Evolutionary conservation across 2,888 invertebrate species (phyloP).

Genomic region (Stenodema calcarata): DNA sequence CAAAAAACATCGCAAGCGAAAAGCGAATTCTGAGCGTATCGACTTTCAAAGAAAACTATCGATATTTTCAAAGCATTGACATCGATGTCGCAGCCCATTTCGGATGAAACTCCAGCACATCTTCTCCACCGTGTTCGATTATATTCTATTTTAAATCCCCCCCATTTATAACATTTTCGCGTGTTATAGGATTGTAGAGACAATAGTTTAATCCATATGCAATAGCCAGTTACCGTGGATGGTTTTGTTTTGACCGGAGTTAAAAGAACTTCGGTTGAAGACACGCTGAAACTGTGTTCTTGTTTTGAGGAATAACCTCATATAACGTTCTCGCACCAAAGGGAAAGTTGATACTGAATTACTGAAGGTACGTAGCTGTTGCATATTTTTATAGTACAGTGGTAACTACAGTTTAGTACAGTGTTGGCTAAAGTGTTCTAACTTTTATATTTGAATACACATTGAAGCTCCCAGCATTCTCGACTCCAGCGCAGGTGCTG

Average conservation of each 20-base stretch:
- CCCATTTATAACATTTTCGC: neutral
- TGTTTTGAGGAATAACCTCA: conserved; percentile 6
- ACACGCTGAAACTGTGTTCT: neutral
- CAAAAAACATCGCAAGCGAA: too few relatives aligned
- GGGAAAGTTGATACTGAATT: neutral
- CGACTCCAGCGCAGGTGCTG: too few relatives aligned
- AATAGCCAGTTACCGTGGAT: neutral
- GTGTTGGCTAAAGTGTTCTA: too few relatives aligned
- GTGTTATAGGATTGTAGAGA: neutral
- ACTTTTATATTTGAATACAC: too few relatives aligned
- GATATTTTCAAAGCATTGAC: too few relatives aligned
- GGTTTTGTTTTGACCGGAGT: conserved; percentile 45
- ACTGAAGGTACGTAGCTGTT: neutral
- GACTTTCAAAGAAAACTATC: too few relatives aligned
- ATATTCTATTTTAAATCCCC: neutral
- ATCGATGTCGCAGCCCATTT: too few relatives aligned
- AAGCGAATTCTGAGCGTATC: too few relatives aligned
- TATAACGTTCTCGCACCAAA: neutral
- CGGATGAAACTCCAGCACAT: neutral
- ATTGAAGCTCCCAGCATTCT: too few relatives aligned
- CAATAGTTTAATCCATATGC: neutral
- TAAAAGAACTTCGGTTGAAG: conserved; percentile 41
- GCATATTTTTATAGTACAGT: too few relatives aligned
- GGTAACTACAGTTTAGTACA: too few relatives aligned
- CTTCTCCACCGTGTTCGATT: neutral